These are phyloP conservation scores for Pteropus rufus DNA, from an alignment of 2,797 vertebrate species.

Conservation along the genomic window DNA sequence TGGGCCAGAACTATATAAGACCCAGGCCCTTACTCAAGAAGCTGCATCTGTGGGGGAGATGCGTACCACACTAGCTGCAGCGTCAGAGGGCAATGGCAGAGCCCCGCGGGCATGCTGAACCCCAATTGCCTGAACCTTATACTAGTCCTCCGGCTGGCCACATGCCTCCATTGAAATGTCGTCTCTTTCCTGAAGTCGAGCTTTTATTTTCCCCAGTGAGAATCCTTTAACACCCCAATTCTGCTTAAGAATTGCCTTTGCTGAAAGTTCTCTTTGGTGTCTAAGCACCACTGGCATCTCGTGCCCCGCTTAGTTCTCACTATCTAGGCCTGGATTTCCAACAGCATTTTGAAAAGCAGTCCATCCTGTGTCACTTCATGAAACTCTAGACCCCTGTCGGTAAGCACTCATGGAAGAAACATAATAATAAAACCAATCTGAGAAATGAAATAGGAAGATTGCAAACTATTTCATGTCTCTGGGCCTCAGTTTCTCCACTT, in stretches of 20 bases:
- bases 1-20: not conserved
- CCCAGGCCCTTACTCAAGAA: not conserved
- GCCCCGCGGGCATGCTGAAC: fast-evolving
- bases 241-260: not conserved
- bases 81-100: fast-evolving
- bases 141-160: not conserved
- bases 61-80: fast-evolving
- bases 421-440: not conserved
- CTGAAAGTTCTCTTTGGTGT: not conserved
- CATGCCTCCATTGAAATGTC: fast-evolving
- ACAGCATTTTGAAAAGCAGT: not conserved
- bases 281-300: fast-evolving
- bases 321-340: not conserved
- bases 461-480: not conserved
- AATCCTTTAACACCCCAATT: not conserved
- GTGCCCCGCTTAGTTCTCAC: not conserved
- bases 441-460: not conserved
- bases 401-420: not conserved
- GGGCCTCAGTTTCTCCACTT: not conserved
- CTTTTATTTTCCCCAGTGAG: not conserved
- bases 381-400: not conserved
- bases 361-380: not conserved
- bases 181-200: not conserved
- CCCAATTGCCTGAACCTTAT: fast-evolving
- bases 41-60: not conserved